These are phyloP conservation scores for Crax fasciolata DNA, from an alignment of 2,797 vertebrate species.

Conservation along the genomic window DNA sequence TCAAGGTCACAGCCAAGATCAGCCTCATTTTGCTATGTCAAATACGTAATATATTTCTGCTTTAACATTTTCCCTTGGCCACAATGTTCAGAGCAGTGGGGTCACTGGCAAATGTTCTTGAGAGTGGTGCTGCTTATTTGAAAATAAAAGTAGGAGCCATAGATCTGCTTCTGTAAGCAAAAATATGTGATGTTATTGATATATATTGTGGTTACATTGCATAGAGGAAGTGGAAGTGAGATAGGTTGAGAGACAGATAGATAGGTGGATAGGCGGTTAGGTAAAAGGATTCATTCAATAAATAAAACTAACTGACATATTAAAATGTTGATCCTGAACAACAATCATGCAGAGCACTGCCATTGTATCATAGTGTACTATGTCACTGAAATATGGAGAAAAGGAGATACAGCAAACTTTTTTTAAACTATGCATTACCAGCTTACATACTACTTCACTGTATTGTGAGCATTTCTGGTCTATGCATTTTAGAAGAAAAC, in stretches of 20 bases:
- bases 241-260: not conserved
- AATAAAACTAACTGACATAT: not conserved
- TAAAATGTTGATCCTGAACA: not conserved
- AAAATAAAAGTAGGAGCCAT: not conserved
- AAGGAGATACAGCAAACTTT: not conserved
- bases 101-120: not conserved
- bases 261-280: not conserved
- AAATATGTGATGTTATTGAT: not conserved
- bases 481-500: not conserved
- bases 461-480: not conserved
- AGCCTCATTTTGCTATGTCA: not conserved
- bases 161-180: constrained; percentile 14
- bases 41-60: not conserved
- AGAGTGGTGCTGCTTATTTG: not conserved
- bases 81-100: not conserved
- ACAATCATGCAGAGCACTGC: not conserved
- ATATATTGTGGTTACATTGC: not conserved
- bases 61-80: not conserved
- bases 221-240: not conserved
- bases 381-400: not conserved
- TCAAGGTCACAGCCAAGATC: not conserved
- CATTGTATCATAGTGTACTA: not conserved
- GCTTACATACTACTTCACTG: not conserved
- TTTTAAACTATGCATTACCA: not conserved
- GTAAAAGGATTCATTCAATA: not conserved